A percentile compares a stretch with the other conserved stretches of the same genome.
Conservation (phyloP, 2,797 vertebrate species). For the Falco novaeseelandiae region DNA sequence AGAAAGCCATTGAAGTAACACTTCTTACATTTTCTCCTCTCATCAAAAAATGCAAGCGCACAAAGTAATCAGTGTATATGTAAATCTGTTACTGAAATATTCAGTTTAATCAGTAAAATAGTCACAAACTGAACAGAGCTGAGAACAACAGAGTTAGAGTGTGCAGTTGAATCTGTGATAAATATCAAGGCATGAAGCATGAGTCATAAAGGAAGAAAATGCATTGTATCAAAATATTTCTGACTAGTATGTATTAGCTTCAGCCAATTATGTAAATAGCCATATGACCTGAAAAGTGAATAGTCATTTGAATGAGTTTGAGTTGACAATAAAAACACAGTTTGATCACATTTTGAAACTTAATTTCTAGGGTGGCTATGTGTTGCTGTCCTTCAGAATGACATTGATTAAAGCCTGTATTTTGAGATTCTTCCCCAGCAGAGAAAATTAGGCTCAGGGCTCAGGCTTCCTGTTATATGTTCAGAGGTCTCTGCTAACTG, state of each 20-base stretch:
- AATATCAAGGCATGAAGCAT: slow-evolving; percentile 56
- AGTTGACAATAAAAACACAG: neutral
- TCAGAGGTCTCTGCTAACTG: neutral
- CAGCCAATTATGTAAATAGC: slow-evolving; percentile 47
- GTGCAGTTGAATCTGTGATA: slow-evolving; percentile 55
- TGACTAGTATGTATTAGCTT: slow-evolving; percentile 29
- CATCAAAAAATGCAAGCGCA: neutral
- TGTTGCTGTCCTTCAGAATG: slow-evolving; percentile 1
- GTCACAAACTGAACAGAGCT: slow-evolving; percentile 26
- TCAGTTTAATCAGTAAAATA: slow-evolving; percentile 73
- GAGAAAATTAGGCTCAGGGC: neutral
- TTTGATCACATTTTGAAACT: neutral
- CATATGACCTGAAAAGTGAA: slow-evolving; percentile 34
- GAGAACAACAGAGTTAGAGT: neutral
- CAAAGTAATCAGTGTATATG: slow-evolving; percentile 65
- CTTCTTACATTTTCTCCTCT: neutral
- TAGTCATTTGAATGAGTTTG: slow-evolving; percentile 17
- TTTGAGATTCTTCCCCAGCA: neutral
- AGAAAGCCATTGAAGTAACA: neutral
- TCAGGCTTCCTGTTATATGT: neutral
- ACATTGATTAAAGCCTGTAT: neutral
- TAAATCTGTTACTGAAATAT: slow-evolving; percentile 75
- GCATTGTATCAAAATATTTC: slow-evolving; percentile 56
- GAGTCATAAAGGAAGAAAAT: slow-evolving; percentile 51
- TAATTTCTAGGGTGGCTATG: neutral